Percentiles rank a stretch among this genome's conserved stretches.
phyloP scores from a whole-genome alignment of 23 tunicate genomes.

The Trididemnum nubilum region DNA sequence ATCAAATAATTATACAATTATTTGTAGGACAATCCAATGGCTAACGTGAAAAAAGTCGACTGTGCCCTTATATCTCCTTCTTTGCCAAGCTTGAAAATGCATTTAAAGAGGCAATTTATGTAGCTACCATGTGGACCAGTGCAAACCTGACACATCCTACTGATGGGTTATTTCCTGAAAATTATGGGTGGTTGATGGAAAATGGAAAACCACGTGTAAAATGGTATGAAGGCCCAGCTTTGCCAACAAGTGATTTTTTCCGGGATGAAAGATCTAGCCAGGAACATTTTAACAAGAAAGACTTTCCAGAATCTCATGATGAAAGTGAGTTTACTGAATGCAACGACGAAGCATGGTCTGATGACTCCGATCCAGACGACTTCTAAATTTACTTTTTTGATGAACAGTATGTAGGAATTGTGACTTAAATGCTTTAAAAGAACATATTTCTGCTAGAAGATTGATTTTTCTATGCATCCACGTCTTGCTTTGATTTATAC shows the following conservation, averaged over 20 bases:
- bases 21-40: slow-evolving; percentile 2
- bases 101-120: neutral
- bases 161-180: neutral
- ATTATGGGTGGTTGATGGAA: neutral
- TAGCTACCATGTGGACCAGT: neutral
- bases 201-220: neutral
- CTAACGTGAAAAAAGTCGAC: slow-evolving; percentile 1
- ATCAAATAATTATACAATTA: no score
- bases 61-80: neutral
- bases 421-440: no score
- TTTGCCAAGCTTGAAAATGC: neutral
- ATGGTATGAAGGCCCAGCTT: neutral
- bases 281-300: neutral
- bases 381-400: no score
- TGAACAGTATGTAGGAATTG: no score
- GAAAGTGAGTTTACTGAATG: neutral
- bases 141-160: neutral
- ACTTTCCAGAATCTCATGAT: neutral
- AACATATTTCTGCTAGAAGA: no score
- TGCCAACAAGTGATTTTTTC: neutral
- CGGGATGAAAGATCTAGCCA: no score
- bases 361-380: neutral
- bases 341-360: neutral
- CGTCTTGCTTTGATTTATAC: no score
- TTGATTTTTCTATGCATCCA: no score